Conservation (phyloP, 2,888 invertebrate species). For the Sericinus montela region DNA sequence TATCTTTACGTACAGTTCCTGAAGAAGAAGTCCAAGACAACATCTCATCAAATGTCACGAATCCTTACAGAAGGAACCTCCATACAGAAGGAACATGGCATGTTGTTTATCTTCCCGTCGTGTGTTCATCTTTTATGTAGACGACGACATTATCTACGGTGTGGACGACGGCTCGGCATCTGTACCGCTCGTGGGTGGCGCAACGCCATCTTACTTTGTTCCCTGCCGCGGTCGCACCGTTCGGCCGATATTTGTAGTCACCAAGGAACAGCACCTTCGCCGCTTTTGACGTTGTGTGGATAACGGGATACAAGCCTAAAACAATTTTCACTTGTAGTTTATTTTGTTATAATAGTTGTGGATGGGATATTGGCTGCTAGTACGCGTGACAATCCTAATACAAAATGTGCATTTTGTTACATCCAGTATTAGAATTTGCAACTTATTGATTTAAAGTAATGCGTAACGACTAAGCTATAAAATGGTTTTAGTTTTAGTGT, state of each 20-base stretch:
- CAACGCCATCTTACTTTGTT: constrained; percentile 44
- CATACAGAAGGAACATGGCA: too few relatives aligned
- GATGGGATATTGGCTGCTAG: too few relatives aligned
- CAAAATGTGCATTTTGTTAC: too few relatives aligned
- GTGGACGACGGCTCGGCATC: constrained; percentile 43
- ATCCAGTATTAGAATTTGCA: too few relatives aligned
- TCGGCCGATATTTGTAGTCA: constrained; percentile 38
- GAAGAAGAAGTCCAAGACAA: too few relatives aligned
- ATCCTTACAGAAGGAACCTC: too few relatives aligned
- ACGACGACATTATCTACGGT: constrained; percentile 36
- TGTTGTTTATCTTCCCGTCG: neutral
- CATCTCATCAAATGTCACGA: too few relatives aligned
- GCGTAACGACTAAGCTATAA: too few relatives aligned
- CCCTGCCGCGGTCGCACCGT: constrained; percentile 25
- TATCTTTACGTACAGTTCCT: too few relatives aligned
- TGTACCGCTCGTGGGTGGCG: constrained; percentile 36
- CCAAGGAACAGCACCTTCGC: constrained; percentile 32
- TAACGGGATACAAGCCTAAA: constrained; percentile 24
- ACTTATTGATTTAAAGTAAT: too few relatives aligned
- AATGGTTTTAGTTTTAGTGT: too few relatives aligned
- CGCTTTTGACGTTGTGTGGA: constrained; percentile 33
- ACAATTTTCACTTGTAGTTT: neutral
- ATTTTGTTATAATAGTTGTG: neutral
- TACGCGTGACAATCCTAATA: too few relatives aligned
- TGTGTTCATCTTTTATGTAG: constrained; percentile 36